phyloP scores from a whole-genome alignment of 2,113 vertebrate genomes.

The Hirundichthys speculiger region DNA sequence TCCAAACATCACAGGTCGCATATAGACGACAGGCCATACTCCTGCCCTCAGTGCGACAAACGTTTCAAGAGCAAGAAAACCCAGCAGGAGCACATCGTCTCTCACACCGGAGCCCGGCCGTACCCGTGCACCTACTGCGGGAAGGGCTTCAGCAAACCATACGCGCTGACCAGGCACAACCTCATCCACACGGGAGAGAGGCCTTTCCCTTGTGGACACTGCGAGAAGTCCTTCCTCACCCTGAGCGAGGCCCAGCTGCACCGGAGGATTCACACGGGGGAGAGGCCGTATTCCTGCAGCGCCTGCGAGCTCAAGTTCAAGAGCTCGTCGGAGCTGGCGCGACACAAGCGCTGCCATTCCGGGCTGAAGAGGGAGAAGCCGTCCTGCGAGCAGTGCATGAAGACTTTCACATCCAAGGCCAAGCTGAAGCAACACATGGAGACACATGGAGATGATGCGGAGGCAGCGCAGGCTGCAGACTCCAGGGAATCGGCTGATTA shows the following conservation, averaged over 20 bases:
- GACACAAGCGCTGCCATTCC: constrained; percentile 71
- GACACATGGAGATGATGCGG: constrained; percentile 36
- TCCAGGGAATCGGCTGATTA: constrained; percentile 1
- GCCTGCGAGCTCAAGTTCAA: constrained; percentile 73
- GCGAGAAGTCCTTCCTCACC: constrained; percentile 77
- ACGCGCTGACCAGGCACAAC: constrained; percentile 74
- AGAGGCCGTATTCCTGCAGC: constrained; percentile 73
- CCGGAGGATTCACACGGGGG: constrained; percentile 77
- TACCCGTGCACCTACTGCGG: constrained; percentile 74
- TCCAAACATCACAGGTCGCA: constrained; percentile 81
- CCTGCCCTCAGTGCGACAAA: constrained; percentile 75
- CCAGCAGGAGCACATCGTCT: constrained; percentile 69
- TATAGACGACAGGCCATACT: constrained; percentile 76
- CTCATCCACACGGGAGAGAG: constrained; percentile 83
- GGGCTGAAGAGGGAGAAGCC: constrained; percentile 41
- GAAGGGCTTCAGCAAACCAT: constrained; percentile 78
- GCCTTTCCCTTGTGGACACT: constrained; percentile 76
- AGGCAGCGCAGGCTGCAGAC: constrained; percentile 8
- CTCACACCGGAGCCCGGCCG: constrained; percentile 73
- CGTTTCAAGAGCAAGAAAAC: constrained; percentile 74
- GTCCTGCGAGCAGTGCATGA: constrained; percentile 58
- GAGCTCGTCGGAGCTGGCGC: constrained; percentile 76
- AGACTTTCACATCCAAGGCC: constrained; percentile 57
- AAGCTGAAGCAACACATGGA: constrained; percentile 72
- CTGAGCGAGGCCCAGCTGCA: constrained; percentile 75